Conservation (phyloP, 2,113 vertebrate species). For the Eolophus roseicapilla region DNA sequence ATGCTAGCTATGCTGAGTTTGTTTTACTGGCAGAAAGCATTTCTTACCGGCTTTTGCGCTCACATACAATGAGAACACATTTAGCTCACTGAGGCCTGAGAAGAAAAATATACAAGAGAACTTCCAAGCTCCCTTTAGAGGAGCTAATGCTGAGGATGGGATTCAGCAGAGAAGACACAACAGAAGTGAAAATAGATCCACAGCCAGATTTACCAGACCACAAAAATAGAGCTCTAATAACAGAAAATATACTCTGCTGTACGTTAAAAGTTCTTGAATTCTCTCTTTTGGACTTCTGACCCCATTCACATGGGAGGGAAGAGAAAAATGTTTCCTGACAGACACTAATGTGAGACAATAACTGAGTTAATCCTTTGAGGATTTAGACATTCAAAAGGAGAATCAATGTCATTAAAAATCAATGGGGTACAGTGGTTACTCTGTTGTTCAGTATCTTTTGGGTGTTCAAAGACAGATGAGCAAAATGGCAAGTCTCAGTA, state of each 20-base stretch:
- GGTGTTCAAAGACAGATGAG: not conserved
- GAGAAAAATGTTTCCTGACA: not conserved
- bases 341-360: not conserved
- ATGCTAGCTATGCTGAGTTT: not conserved
- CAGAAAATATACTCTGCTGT: not conserved
- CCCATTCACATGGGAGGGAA: not conserved
- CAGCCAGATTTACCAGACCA: not conserved
- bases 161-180: not conserved
- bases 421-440: not conserved
- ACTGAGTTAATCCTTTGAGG: not conserved
- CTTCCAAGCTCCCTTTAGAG: not conserved
- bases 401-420: not conserved
- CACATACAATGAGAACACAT: not conserved
- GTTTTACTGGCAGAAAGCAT: not conserved
- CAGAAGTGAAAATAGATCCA: not conserved
- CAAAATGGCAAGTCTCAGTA: not conserved
- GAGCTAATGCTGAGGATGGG: not conserved
- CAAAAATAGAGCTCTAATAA: not conserved
- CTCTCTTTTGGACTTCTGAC: not conserved
- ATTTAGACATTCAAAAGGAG: not conserved
- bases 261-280: not conserved
- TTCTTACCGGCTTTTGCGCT: not conserved
- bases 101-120: not conserved
- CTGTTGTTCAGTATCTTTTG: not conserved
- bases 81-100: not conserved